These are phyloP conservation scores for Nyctalus aviator DNA, from an alignment of 2,797 vertebrate species.

Conservation along the genomic window DNA sequence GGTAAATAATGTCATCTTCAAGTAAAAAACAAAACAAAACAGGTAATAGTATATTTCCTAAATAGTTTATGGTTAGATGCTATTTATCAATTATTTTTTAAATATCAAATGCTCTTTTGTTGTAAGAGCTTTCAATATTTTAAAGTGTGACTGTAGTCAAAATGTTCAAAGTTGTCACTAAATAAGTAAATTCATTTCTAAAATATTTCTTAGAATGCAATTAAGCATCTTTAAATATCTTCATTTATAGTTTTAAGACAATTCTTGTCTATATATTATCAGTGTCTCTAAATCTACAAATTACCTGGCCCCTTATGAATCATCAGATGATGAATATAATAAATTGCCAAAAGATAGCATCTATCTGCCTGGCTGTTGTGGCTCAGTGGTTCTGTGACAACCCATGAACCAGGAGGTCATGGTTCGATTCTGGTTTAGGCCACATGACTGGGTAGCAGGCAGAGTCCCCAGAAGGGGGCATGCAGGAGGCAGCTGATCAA, in stretches of 20 bases:
- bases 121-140: constrained; percentile 37
- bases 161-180: neutral
- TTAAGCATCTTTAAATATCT: constrained; percentile 46
- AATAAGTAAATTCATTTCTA: constrained; percentile 32
- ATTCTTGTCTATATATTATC: constrained; percentile 16
- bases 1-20: neutral
- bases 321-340: constrained; percentile 60
- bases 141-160: constrained; percentile 17
- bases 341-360: constrained; percentile 67
- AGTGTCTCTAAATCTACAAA: constrained; percentile 47
- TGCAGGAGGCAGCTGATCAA: too few relatives aligned
- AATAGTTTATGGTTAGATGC: neutral
- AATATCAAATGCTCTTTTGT: neutral
- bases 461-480: too few relatives aligned
- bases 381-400: too few relatives aligned
- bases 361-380: neutral
- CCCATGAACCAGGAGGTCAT: too few relatives aligned
- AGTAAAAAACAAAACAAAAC: neutral
- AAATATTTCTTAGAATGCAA: constrained; percentile 17
- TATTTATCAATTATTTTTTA: neutral
- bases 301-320: constrained; percentile 53
- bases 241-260: constrained; percentile 3
- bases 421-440: too few relatives aligned
- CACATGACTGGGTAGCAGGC: too few relatives aligned
- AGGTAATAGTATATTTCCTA: neutral